Evolutionary conservation across 2,113 vertebrate species (phyloP), one percentile per base, ranked within the genome.

Genomic region (Siniperca chuatsi): DNA sequence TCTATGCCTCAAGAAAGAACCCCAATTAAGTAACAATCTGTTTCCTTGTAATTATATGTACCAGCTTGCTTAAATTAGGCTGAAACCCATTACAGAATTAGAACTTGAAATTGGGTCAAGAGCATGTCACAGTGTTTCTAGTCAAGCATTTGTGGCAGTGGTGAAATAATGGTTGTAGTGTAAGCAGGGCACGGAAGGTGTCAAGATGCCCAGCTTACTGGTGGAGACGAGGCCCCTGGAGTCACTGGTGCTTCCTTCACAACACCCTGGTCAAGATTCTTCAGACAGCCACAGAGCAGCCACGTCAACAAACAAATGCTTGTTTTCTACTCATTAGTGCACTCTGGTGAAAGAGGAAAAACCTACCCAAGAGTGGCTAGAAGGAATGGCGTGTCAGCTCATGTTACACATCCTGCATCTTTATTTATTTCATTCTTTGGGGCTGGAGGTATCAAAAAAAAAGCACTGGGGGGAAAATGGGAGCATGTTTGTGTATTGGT

Each of bases 1-100:
- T 79, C 46, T 2, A 52, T 76, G 92, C 92, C 92, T 93, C 79
- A 72, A 93, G 92, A 94, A 89, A 93, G 82, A 94, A 90, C 89
- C 89, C 90, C 91, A 95, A 94, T 96, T 95, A 96, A 95, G 85
- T 92, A 95, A 93, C 94, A 95, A 94, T 95, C 93, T 96, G 94
- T 95, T 95, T 92, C 79, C 75, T 90, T 93, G 88, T 95, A 95
- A 96, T 95, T 95, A 95, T 92, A 92, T 92, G 88, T 92, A 88
- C 87, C 89, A 88, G 92, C 92, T 89, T 92, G 90, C 87, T 93
- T 90, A 90, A 95, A 94, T 93, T 82, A 93, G 90, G 90, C 83
- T 89, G 82, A 91, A 92, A 90, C 85, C 90, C 90, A 91, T 93
- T 86, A 84, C 75, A 88, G 86, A 92, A 92, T 90, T 86, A 88